Evolutionary conservation across 2,797 vertebrate species (phyloP), one percentile per base, ranked within the genome.

Genomic region (Muraenolepis orangiensis): DNA sequence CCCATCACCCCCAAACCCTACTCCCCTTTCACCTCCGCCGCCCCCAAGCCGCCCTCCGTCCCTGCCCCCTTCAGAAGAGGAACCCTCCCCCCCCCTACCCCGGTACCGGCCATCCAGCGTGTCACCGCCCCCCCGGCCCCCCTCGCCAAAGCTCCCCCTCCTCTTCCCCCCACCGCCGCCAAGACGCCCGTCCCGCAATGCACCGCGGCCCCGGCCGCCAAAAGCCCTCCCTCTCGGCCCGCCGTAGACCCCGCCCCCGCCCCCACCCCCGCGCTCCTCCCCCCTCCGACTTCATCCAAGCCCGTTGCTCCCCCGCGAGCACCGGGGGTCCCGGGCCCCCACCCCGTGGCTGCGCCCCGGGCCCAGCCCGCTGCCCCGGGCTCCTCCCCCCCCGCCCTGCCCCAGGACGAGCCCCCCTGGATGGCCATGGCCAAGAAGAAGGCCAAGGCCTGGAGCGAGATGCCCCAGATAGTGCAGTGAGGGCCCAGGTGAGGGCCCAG

Each of bases 381-480:
- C 70, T 74, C 76, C 78, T 85, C 86, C 76, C 71, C 89, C 66
- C 87, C 92, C 0, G 69, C 84, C 0, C 75, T 92, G 79, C 82
- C 90, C 72, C 88, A 95, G 75, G 92, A 92, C 0, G 95, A 96
- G 84, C 96, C 96, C 0, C 93, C 95, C 0, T 98, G 96, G 96
- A 93, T 98, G 81, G 96, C 95, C 1, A 77, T 98, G 82, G 96
- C 97, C 85, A 97, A 97, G 93, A 96, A 98, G 88, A 99, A 98
- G 88, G 94, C 96, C 84, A 95, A 98, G 89, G 97, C 96, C 4
- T 98, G 97, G 96, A 98, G 95, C 32, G 94, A 96, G 80, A 96
- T 96, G 93, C 92, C 94, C 13, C 95, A 97, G 84, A 94, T 92
- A 1, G 95, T 96, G 42, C 93, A 97, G 86, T 95, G 94, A 92